Evolutionary conservation across 2,113 vertebrate species (phyloP).

Genomic region (Condylura cristata): DNA sequence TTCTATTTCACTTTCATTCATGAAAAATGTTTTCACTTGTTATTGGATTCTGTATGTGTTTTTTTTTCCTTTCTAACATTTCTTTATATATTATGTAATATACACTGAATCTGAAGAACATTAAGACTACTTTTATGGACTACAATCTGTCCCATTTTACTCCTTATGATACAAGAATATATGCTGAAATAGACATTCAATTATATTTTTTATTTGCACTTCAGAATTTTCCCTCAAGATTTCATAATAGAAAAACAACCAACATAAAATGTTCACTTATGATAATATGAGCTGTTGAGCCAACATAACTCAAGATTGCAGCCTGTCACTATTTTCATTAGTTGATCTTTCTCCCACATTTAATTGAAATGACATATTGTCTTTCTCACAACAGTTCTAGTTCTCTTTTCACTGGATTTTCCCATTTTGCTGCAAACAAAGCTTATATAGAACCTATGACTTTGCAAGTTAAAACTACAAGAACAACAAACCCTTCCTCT

Average conservation of each 20-base stretch:
- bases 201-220: background rate
- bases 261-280: background rate
- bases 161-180: conserved; percentile 1
- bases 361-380: conserved; percentile 10
- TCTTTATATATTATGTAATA: background rate
- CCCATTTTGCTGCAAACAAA: background rate
- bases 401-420: background rate
- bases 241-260: conserved; percentile 10
- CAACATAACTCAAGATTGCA: background rate
- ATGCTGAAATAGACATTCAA: conserved; percentile 38
- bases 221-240: background rate
- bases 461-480: conserved; percentile 47
- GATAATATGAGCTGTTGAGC: background rate
- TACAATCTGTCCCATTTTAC: background rate
- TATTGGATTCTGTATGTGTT: background rate
- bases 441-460: background rate
- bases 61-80: background rate
- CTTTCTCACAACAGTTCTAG: background rate
- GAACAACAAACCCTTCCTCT: background rate
- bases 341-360: background rate
- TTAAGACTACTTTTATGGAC: background rate
- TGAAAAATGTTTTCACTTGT: background rate
- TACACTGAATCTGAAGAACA: background rate
- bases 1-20: conserved; percentile 9
- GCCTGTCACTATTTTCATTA: conserved; percentile 1